Evolutionary conservation across 2,113 vertebrate species (phyloP).

Genomic region (Forbesichthys papilliferus): DNA sequence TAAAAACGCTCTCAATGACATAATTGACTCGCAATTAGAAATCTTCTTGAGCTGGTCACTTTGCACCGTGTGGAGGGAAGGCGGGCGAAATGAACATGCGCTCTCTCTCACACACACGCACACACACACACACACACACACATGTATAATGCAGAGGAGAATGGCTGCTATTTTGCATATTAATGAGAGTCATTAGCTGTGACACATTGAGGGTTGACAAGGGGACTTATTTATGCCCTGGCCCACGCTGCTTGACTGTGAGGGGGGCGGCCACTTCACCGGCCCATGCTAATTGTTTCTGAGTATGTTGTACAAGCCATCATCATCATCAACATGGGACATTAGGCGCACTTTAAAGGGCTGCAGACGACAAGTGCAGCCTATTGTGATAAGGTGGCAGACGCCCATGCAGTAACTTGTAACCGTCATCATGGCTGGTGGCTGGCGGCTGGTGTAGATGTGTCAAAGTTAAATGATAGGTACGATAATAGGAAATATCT

Average conservation of each 20-base stretch:
- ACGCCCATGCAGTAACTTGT: slow-evolving; percentile 68
- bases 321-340: slow-evolving; percentile 76
- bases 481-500: too few species aligned
- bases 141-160: slow-evolving; percentile 52
- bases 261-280: slow-evolving; percentile 76
- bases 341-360: slow-evolving; percentile 69
- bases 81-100: slow-evolving; percentile 60
- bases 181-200: slow-evolving; percentile 85
- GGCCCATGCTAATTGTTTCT: slow-evolving; percentile 79
- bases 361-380: slow-evolving; percentile 58
- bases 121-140: slow-evolving; percentile 38
- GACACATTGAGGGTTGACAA: slow-evolving; percentile 78
- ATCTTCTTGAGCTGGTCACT: slow-evolving; percentile 82
- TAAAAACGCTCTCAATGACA: slow-evolving; percentile 82
- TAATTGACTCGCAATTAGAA: slow-evolving; percentile 87
- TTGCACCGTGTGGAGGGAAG: slow-evolving; percentile 71
- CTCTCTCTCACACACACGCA: slow-evolving; percentile 2
- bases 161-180: slow-evolving; percentile 83
- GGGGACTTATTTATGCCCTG: slow-evolving; percentile 79
- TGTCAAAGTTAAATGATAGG: too few species aligned
- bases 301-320: slow-evolving; percentile 76
- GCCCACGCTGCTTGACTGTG: slow-evolving; percentile 74
- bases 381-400: slow-evolving; percentile 73
- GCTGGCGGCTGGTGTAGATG: slow-evolving; percentile 27
- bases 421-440: slow-evolving; percentile 53